A percentile compares a stretch with the other conserved stretches of the same genome.
Evolutionary conservation across 2,797 vertebrate genomes (phyloP).

Genomic region (Sarcoramphus papa): DNA sequence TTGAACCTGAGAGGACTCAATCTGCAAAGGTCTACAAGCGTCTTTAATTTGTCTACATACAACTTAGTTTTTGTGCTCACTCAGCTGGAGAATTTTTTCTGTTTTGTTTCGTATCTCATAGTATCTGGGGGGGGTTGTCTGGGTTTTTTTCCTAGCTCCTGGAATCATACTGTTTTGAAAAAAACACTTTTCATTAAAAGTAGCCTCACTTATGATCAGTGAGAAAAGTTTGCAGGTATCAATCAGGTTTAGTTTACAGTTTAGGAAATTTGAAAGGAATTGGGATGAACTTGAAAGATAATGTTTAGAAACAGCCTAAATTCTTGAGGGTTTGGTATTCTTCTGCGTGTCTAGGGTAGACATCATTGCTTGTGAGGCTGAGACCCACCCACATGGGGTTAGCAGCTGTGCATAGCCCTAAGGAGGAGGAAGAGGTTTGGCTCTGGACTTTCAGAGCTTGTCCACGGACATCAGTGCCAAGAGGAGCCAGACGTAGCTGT

Average conservation of each 20-base stretch:
- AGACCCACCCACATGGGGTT: rapidly evolving
- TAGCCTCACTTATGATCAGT: background rate
- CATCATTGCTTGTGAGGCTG: background rate
- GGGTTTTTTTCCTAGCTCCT: background rate
- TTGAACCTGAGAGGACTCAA: background rate
- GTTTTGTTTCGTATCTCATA: background rate
- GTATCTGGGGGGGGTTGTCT: background rate
- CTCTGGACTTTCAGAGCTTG: background rate
- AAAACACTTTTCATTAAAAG: background rate
- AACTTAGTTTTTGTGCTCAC: background rate
- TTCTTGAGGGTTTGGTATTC: background rate
- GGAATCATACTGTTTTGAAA: background rate
- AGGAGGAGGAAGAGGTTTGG: background rate
- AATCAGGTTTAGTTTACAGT: background rate
- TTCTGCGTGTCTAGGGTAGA: background rate
- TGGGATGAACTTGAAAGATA: background rate
- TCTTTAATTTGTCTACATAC: background rate
- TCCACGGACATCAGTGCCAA: background rate
- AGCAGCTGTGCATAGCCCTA: background rate
- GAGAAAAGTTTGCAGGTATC: background rate
- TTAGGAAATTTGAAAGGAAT: background rate
- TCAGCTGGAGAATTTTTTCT: background rate
- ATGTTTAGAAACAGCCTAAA: background rate
- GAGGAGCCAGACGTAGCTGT: background rate
- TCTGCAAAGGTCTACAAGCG: background rate